These are phyloP conservation scores for Eufriesea mexicana DNA, from an alignment of 1,140 invertebrate genomes.

Conservation along the genomic window DNA sequence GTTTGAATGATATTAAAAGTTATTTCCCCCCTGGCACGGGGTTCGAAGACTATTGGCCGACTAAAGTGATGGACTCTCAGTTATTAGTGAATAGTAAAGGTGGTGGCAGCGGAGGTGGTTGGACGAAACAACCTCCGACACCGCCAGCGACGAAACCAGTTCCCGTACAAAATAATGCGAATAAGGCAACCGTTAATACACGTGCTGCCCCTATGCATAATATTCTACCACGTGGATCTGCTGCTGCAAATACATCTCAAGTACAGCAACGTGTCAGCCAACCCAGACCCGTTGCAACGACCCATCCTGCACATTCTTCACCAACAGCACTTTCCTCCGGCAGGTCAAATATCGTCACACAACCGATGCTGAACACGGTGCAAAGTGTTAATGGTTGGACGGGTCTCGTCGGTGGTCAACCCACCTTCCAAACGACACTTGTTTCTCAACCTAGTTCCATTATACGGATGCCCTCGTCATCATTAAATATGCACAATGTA, in stretches of 20 bases:
- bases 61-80: slow-evolving; percentile 90
- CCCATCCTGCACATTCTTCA: slow-evolving; percentile 74
- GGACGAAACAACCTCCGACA: slow-evolving; percentile 84
- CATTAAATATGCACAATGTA: slow-evolving; percentile 78
- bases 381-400: slow-evolving; percentile 81
- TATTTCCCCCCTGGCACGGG: slow-evolving; percentile 94
- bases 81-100: slow-evolving; percentile 86
- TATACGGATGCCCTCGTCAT: slow-evolving; percentile 73
- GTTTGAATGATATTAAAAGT: slow-evolving; percentile 93
- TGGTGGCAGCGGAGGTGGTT: slow-evolving; percentile 83
- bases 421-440: slow-evolving; percentile 78
- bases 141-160: slow-evolving; percentile 70
- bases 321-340: slow-evolving; percentile 71
- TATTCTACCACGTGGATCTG: slow-evolving; percentile 67
- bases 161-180: slow-evolving; percentile 72
- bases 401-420: slow-evolving; percentile 81
- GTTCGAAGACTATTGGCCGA: slow-evolving; percentile 96
- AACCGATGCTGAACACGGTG: slow-evolving; percentile 76
- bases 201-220: slow-evolving; percentile 66
- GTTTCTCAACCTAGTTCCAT: slow-evolving; percentile 76
- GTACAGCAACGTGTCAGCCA: slow-evolving; percentile 72
- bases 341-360: slow-evolving; percentile 71
- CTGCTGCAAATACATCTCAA: slow-evolving; percentile 62
- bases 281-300: slow-evolving; percentile 69
- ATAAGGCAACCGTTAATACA: slow-evolving; percentile 69